Evolutionary conservation across 2,888 invertebrate genomes (phyloP), one percentile per base, ranked within the genome.

Genomic region (Microctonus brassicae): DNA sequence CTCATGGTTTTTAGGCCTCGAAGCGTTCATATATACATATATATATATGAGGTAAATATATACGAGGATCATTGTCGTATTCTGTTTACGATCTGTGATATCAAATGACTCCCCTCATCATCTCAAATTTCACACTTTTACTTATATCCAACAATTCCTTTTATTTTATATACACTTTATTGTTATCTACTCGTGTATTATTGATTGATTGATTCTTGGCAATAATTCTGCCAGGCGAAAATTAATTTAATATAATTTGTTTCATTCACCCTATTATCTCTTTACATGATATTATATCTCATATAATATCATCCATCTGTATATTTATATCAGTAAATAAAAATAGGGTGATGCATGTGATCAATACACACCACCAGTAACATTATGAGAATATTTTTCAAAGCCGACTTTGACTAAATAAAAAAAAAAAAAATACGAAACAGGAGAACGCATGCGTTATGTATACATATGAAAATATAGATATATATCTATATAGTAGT

Each of bases 101-200:
- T 71, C 66, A 61, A 66, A 71, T 71, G 66, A 66, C 71, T 66
- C 62, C 62, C 66, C 67, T 60, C 36, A 36, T 60, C 61, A 62
- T 57, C 65, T 71, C 71, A 33, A 67, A 67, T 72, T 72, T 72
- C 71, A 67, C 63, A 36, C 55, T 62, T 70, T 70, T 60, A 58
- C 63, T 70, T n/a, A n/a, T n/a, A 70, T 70, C 65, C 60, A 64
- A 64, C 64, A 52, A 34, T 58, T 60, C 29, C 17, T 47, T 1
- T 47, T 17, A n/a, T 53, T 61, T 68, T 57, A 34, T 52, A 3
- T 66, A 34, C n/a, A n/a, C n/a, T n/a, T 62, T 53, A 53, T 68
- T 57, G 61, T 9, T 39, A 47, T 58, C 20, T 52, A 36, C 42
- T 11, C 34, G n/a, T 26, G 11, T 34, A 57, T 33, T n/a, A 42